A percentile compares a stretch with the other conserved stretches of the same genome.
phyloP scores from a whole-genome alignment of 1,140 invertebrate species.

The Kradibia gibbosae region DNA sequence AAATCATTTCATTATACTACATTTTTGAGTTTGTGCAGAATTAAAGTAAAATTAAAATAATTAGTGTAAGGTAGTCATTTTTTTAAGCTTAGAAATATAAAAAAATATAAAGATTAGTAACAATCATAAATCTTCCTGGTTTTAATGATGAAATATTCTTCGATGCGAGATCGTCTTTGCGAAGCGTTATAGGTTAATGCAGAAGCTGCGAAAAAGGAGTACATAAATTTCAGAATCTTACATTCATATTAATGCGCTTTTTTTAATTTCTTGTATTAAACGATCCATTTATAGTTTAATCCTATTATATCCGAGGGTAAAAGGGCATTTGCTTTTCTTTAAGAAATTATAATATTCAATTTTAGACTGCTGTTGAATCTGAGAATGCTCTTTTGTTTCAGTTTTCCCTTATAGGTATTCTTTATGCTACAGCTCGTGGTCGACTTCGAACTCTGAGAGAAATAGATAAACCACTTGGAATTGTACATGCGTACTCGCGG shows the following conservation, averaged over 20 bases:
- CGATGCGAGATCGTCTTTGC: neutral
- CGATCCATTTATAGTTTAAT: slow-evolving; percentile 12
- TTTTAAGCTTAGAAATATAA: too few species aligned
- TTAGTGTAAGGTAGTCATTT: too few species aligned
- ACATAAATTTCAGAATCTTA: slow-evolving; percentile 24
- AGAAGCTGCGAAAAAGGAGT: slow-evolving; percentile 13
- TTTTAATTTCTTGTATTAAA: slow-evolving; percentile 20
- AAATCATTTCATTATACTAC: too few species aligned
- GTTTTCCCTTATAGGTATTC: slow-evolving; percentile 23
- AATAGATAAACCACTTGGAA: slow-evolving; percentile 9
- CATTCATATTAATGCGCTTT: slow-evolving; percentile 22
- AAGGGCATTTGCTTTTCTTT: slow-evolving; percentile 19
- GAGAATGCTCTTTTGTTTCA: neutral
- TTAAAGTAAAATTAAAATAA: too few species aligned
- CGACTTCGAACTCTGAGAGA: slow-evolving; percentile 10
- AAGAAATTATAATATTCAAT: slow-evolving; percentile 47
- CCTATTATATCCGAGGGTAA: slow-evolving; percentile 15
- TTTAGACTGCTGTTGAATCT: neutral
- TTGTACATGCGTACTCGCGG: neutral
- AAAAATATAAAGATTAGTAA: too few species aligned
- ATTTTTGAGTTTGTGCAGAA: too few species aligned
- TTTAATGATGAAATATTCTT: neutral
- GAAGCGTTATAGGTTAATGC: neutral
- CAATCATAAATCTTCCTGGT: too few species aligned
- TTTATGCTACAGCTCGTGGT: neutral